Conservation (phyloP, 1,140 invertebrate genomes). For the Chironomus tepperi region DNA sequence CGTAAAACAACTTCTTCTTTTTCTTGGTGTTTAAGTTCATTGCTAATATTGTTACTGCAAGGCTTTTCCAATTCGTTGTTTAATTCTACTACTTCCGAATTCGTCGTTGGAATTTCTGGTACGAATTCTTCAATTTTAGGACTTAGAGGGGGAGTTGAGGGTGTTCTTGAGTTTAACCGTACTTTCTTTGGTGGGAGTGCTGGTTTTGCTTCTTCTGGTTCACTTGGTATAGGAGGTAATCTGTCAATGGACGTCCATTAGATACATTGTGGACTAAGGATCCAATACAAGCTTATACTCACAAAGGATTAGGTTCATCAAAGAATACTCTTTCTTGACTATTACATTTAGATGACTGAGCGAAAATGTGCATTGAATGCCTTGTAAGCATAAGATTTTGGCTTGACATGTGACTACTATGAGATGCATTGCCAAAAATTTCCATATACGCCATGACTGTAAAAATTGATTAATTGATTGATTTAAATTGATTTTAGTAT, state of each 20-base stretch:
- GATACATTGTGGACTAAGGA: too few species aligned
- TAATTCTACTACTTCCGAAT: too few species aligned
- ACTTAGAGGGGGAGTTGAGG: not conserved
- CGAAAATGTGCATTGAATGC: slow-evolving; percentile 73
- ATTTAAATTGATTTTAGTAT: too few species aligned
- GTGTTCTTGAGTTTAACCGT: not conserved
- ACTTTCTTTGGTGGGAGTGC: slow-evolving; percentile 64
- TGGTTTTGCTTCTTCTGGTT: slow-evolving; percentile 51
- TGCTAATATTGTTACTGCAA: too few species aligned
- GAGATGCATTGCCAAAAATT: slow-evolving; percentile 82
- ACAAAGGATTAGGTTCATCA: not conserved
- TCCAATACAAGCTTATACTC: not conserved
- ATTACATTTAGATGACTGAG: slow-evolving; percentile 35
- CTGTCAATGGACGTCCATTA: not conserved
- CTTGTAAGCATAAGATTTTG: slow-evolving; percentile 59
- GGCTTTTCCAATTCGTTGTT: too few species aligned
- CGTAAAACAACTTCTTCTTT: slow-evolving; percentile 1
- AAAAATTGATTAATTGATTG: slow-evolving; percentile 31
- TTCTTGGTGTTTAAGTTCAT: not conserved
- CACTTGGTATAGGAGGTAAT: slow-evolving; percentile 22
- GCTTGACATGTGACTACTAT: slow-evolving; percentile 51
- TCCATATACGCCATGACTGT: slow-evolving; percentile 94
- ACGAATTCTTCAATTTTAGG: not conserved
- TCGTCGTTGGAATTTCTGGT: too few species aligned
- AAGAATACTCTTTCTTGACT: not conserved